These are phyloP conservation scores for Caenorhabditis parvicauda DNA, from an alignment of 2,888 invertebrate genomes.

Conservation along the genomic window DNA sequence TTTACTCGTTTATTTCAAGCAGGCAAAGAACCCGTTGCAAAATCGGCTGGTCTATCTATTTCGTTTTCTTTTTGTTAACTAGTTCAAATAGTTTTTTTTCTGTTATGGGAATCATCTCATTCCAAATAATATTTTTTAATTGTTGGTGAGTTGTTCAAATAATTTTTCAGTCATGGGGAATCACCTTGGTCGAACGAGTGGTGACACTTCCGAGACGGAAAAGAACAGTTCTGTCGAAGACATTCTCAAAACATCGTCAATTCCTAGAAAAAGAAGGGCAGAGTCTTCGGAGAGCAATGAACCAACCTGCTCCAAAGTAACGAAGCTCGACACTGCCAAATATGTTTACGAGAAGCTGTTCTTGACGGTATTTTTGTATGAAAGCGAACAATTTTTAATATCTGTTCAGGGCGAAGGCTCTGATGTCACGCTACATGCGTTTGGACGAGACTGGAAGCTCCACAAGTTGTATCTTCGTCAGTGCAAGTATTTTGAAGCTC, in stretches of 20 bases:
- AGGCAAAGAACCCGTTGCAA: too few species aligned
- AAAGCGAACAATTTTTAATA: conserved; percentile 71
- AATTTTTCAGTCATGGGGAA: too few species aligned
- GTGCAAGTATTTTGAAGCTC: conserved; percentile 49
- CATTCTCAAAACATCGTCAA: neutral
- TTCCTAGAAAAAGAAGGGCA: conserved; percentile 11
- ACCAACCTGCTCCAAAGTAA: conserved; percentile 28
- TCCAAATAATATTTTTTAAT: too few species aligned
- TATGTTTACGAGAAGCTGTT: conserved; percentile 74
- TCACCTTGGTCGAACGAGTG: too few species aligned
- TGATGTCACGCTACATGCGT: conserved; percentile 74
- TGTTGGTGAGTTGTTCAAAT: too few species aligned
- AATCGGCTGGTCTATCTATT: too few species aligned
- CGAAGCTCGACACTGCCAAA: conserved; percentile 72
- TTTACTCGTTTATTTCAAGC: too few species aligned
- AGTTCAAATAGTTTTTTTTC: too few species aligned
- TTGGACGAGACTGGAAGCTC: conserved; percentile 74
- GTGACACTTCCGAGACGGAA: too few species aligned
- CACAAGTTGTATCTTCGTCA: conserved; percentile 79
- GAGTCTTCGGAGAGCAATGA: neutral
- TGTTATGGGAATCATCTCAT: too few species aligned
- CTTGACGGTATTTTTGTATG: conserved; percentile 69
- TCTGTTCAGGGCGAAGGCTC: conserved; percentile 74
- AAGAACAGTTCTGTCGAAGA: too few species aligned
- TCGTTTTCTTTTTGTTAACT: too few species aligned